phyloP scores from a whole-genome alignment of 2,797 vertebrate genomes.

The Pyrocephalus nanus region DNA sequence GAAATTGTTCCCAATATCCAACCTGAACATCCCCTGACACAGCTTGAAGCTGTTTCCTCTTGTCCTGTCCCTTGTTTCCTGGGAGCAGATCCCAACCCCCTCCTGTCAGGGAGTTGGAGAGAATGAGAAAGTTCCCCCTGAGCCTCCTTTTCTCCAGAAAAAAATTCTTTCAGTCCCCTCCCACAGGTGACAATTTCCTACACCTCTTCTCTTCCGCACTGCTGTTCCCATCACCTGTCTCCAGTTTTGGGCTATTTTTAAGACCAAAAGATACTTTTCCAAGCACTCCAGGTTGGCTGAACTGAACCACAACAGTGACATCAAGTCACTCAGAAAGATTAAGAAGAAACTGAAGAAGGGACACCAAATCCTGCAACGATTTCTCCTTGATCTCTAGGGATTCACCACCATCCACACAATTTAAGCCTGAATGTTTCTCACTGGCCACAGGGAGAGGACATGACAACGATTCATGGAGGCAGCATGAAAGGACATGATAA shows the following conservation, averaged over 20 bases:
- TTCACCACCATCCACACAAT: not conserved
- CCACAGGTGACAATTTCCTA: not conserved
- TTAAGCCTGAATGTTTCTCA: not conserved
- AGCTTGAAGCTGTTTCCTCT: not conserved
- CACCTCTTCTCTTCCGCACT: not conserved
- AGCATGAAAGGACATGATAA: not conserved
- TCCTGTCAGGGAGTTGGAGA: not conserved
- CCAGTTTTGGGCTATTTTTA: not conserved
- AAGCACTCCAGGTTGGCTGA: not conserved
- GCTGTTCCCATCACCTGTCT: not conserved
- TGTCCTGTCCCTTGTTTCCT: not conserved
- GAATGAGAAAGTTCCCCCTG: not conserved
- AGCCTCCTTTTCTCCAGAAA: not conserved
- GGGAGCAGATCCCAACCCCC: rapidly evolving
- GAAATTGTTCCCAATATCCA: not conserved
- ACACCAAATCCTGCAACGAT: not conserved
- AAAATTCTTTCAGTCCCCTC: not conserved
- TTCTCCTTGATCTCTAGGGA: not conserved
- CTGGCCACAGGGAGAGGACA: not conserved
- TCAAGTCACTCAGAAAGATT: not conserved
- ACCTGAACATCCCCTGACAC: not conserved
- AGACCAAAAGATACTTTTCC: not conserved
- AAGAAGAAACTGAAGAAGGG: not conserved
- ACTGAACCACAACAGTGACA: not conserved
- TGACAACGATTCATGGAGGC: not conserved